These are phyloP conservation scores for Dryobotodes eremita DNA, from an alignment of 2,888 invertebrate genomes.

Conservation along the genomic window DNA sequence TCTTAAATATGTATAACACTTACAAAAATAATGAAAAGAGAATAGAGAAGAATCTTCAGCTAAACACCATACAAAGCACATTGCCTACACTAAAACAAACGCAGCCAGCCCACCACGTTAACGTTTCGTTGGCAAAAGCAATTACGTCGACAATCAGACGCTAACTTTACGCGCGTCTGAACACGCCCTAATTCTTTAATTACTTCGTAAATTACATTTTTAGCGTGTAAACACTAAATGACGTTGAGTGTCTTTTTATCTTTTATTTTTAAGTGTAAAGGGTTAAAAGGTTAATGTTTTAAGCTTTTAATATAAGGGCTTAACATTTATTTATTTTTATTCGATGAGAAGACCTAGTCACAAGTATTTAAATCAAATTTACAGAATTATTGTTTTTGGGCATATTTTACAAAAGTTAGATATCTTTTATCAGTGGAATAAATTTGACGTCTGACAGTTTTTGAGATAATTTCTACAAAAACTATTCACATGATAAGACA, in stretches of 20 bases:
- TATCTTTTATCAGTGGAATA: background rate
- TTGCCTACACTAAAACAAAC: constrained; percentile 41
- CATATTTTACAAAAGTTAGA: background rate
- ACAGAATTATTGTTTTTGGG: background rate
- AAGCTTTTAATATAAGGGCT: constrained; percentile 1
- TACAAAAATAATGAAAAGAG: background rate
- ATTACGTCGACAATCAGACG: constrained; percentile 61
- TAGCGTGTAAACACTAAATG: constrained; percentile 54
- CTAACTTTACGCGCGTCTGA: constrained; percentile 62
- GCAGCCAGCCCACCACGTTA: constrained; percentile 34
- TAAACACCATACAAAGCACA: constrained; percentile 44
- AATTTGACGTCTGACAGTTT: background rate
- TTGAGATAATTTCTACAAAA: background rate
- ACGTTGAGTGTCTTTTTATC: constrained; percentile 22
- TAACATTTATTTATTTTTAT: background rate
- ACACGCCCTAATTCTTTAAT: constrained; percentile 63
- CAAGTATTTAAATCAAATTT: background rate
- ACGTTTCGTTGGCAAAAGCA: constrained; percentile 55
- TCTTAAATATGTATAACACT: background rate
- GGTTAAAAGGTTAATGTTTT: constrained; percentile 20
- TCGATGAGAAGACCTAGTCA: background rate
- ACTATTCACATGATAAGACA: background rate
- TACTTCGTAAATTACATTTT: constrained; percentile 61
- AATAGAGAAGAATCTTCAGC: background rate
- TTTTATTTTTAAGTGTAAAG: constrained; percentile 21